These are phyloP conservation scores for Erpetoichthys calabaricus DNA, from an alignment of 2,797 vertebrate species.

Conservation along the genomic window DNA sequence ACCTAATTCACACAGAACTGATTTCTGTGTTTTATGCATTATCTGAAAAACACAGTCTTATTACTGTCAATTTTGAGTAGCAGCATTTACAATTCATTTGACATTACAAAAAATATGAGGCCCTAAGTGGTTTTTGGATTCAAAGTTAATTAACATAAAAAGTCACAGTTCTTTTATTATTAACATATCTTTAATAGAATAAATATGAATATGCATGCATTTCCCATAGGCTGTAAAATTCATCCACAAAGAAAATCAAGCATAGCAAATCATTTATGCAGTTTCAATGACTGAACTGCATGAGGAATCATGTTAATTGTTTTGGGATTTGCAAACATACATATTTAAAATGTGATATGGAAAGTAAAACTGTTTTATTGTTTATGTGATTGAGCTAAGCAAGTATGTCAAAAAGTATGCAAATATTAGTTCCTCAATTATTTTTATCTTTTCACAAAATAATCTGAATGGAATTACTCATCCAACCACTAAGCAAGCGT, in stretches of 20 bases:
- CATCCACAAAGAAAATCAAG: neutral
- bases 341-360: too few relatives aligned
- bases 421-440: neutral
- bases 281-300: slow-evolving; percentile 3
- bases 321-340: too few relatives aligned
- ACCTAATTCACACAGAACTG: too few relatives aligned
- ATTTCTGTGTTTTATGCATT: too few relatives aligned
- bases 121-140: neutral
- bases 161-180: neutral
- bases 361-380: too few relatives aligned
- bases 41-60: neutral
- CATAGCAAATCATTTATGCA: slow-evolving; percentile 4
- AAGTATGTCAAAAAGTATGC: neutral
- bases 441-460: too few relatives aligned
- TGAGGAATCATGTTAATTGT: slow-evolving; percentile 12
- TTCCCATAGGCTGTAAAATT: neutral
- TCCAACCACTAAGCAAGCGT: too few relatives aligned
- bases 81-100: neutral
- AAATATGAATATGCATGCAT: neutral
- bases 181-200: neutral
- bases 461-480: too few relatives aligned
- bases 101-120: neutral
- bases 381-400: too few relatives aligned
- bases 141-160: neutral
- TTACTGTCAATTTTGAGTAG: neutral